Conservation (phyloP, 2,888 invertebrate species). For the Erpobdella octoculata region DNA sequence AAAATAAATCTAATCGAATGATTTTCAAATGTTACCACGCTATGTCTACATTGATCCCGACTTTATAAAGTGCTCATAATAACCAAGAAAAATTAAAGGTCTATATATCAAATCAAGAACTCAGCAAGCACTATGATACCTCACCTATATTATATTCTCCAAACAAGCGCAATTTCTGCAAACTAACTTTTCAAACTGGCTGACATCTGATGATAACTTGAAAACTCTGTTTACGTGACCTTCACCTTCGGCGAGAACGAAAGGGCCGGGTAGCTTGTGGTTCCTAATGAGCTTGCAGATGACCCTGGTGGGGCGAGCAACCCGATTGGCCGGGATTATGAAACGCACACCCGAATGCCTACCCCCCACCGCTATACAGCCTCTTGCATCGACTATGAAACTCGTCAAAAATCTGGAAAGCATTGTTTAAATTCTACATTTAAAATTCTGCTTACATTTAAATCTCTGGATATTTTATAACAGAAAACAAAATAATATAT, state of each 20-base stretch:
- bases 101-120: not conserved
- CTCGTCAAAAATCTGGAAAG: slow-evolving; percentile 8
- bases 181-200: not conserved
- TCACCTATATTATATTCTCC: not conserved
- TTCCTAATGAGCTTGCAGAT: slow-evolving; percentile 17
- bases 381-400: slow-evolving; percentile 20
- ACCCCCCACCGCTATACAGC: slow-evolving; percentile 15
- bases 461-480: not conserved
- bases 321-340: slow-evolving; percentile 21
- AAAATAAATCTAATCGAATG: too few relatives aligned
- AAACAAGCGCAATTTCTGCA: too few relatives aligned
- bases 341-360: slow-evolving; percentile 14
- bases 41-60: too few relatives aligned
- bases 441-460: not conserved
- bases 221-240: slow-evolving; percentile 14
- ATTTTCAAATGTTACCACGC: too few relatives aligned
- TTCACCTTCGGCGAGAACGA: slow-evolving; percentile 13
- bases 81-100: not conserved
- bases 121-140: not conserved
- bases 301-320: slow-evolving; percentile 22
- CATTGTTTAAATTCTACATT: not conserved
- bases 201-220: not conserved
- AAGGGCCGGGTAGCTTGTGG: not conserved
- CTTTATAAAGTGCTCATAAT: too few relatives aligned
- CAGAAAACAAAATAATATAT: too few relatives aligned